Base-by-base conservation (phyloP, 2,888 invertebrate species). In the Tetragnatha montana region DNA sequence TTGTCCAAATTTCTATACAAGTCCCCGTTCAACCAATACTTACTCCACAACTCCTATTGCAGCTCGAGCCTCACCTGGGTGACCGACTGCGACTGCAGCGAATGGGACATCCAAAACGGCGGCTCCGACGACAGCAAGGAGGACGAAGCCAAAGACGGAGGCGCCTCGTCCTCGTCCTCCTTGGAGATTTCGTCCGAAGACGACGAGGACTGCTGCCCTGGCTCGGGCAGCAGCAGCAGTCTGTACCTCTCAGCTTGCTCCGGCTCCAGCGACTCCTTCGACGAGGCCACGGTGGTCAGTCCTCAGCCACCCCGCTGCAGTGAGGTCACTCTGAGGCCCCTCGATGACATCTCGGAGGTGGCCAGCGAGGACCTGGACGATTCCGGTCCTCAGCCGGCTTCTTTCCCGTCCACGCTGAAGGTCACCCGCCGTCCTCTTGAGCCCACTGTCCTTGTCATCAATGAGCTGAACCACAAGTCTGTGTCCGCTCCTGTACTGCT, bases 21-120 rank as follows among this genome's bases (percentile, higher is more conserved):
- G 35, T 35, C 35, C n/a, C 35, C 35, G 35, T 35, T 35, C 35
- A 35, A 35, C 2, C 35, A 35, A 35, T 35, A 35, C 35, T 35
- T 1, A 35, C 35, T 35, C 35, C 35, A 1, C 35, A 35, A 1
- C 35, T 35, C 35, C 4, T 75, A 49, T 79, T 87, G 8, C 79
- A 91, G 91, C 69, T 91, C 91, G 17, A 90, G 91, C 73, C 88
- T 90, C 74, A 91, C 91, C 7, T 91, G 91, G 86, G 91, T 90
- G 0, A 90, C 89, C 1, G 91, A 91, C 70, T 91, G 91, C 51
- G 90, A 90, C 80, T 91, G 91, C 49, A 91, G 91, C 47, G 91
- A 91, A 60, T 89, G 73, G 86, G 91, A 91, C 19, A 35, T 82
- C 6, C 74, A 50, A n/a, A 83, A 83, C 21, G 69, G n/a, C 10